A percentile compares a stretch with the other conserved stretches of the same genome.
Conservation (phyloP, 2,888 invertebrate genomes). For the Sinhomidia bicolor region DNA sequence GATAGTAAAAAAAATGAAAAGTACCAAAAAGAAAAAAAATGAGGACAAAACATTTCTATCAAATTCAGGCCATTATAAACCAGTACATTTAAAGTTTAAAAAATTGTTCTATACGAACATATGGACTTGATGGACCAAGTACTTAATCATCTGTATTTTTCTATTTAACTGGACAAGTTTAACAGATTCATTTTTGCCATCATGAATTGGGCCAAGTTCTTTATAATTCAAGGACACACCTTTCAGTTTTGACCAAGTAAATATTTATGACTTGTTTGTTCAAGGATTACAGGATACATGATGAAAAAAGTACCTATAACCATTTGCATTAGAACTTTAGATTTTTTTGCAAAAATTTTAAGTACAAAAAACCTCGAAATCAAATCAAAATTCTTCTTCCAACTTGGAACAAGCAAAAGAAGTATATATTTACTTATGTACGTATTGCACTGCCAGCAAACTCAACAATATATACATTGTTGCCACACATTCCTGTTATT, state of each 20-base stretch:
- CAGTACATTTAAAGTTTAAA: too few species aligned
- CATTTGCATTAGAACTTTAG: neutral
- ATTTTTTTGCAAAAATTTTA: too few species aligned
- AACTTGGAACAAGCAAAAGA: too few species aligned
- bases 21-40: neutral
- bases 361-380: too few species aligned
- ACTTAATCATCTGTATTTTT: too few species aligned
- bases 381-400: too few species aligned
- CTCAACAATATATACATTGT: neutral
- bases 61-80: neutral
- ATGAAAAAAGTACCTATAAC: neutral
- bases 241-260: neutral
- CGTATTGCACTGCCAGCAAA: neutral
- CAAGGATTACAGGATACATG: neutral
- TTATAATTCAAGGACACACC: neutral
- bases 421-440: too few species aligned
- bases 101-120: too few species aligned
- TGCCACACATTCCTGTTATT: neutral
- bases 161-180: constrained; percentile 4
- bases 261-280: neutral
- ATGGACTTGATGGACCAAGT: neutral
- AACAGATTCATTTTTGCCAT: neutral
- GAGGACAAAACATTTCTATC: neutral
- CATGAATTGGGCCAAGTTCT: neutral
- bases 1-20: neutral